A percentile compares a stretch with the other conserved stretches of the same genome.
phyloP scores from a whole-genome alignment of 2,888 invertebrate species.

The Elmis aenea region DNA sequence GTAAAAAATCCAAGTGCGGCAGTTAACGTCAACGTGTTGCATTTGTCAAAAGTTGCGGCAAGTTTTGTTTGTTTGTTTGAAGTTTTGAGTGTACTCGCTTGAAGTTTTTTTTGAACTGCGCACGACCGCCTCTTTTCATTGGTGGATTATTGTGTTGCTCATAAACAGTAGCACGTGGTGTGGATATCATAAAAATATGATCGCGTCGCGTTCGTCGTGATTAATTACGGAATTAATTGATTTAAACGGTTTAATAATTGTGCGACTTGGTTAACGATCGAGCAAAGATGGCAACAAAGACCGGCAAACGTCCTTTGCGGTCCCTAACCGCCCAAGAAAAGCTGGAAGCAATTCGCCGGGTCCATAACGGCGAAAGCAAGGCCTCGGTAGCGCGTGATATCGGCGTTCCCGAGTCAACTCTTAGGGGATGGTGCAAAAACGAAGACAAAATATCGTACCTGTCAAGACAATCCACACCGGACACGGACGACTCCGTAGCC shows the following conservation, averaged over 20 bases:
- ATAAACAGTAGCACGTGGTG: constrained; percentile 35
- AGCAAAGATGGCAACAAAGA: constrained; percentile 58
- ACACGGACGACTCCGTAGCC: constrained; percentile 58
- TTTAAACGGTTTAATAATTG: constrained; percentile 7
- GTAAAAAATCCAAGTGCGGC: constrained; percentile 21
- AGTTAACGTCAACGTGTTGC: constrained; percentile 24
- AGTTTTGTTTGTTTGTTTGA: constrained; percentile 35
- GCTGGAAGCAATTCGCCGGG: constrained; percentile 74
- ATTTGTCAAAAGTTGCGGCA: constrained; percentile 36
- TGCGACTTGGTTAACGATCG: constrained; percentile 35
- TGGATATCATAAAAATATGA: neutral
- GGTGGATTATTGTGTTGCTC: constrained; percentile 28
- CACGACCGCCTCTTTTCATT: constrained; percentile 34
- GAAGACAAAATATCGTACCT: constrained; percentile 71
- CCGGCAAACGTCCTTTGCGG: constrained; percentile 73
- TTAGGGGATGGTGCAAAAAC: constrained; percentile 85
- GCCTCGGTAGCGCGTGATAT: constrained; percentile 81
- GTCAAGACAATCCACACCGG: constrained; percentile 66
- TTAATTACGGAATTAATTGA: too few relatives aligned
- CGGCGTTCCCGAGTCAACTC: constrained; percentile 80
- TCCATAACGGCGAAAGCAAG: constrained; percentile 80
- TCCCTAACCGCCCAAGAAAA: constrained; percentile 73
- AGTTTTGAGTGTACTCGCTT: constrained; percentile 26
- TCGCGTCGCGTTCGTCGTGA: too few relatives aligned
- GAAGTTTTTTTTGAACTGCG: constrained; percentile 41